Evolutionary conservation across 2,888 invertebrate genomes (phyloP), one percentile per base, ranked within the genome.

Genomic region (Nysson spinosus): DNA sequence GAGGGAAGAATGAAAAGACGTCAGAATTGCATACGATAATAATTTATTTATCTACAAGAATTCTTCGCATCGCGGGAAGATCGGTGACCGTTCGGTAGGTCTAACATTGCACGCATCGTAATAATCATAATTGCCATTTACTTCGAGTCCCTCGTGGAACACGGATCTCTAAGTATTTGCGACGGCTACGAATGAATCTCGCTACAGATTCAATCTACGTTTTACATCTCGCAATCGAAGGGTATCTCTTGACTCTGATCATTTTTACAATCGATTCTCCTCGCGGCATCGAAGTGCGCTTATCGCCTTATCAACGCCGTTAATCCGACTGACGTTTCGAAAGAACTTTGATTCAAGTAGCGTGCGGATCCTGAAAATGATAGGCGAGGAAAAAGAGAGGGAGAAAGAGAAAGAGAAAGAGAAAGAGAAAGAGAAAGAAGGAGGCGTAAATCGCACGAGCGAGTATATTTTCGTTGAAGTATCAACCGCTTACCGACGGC

Each of bases 41-140:
- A 73, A 82, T 76, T 69, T 72, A 78, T 81, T 81, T 72, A 82
- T 82, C 81, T 79, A 82, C 81, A 79, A 72, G 68, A 73, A 71
- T 50, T 46, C 17, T 39, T 61, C 35, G 44, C 35, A 42, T 51
- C 32, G 43, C 43, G 62, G 55, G 44, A 64, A 22, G 32, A 28
- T 72, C 39, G 60, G 28, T 49, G 56, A 50, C 62, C 16, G n/a
- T 34, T 12, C 5, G 40, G 12, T 11, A 12, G 16, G 12, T 37
- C 12, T 11, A 37, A 12, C 35, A 42, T 61, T 37, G 40, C 14
- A 55, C 64, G 12, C 42, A 37, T 19, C 39, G 14, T 51, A 28
- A 42, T 43, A 35, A 50, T 55, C 40, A 26, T 50, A 16, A 5
- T 42, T 35, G 24, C 4, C 22, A 5, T 12, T 14, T n/a, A 22